Conservation (phyloP, 1,140 invertebrate genomes). For the Spodoptera frugiperda region DNA sequence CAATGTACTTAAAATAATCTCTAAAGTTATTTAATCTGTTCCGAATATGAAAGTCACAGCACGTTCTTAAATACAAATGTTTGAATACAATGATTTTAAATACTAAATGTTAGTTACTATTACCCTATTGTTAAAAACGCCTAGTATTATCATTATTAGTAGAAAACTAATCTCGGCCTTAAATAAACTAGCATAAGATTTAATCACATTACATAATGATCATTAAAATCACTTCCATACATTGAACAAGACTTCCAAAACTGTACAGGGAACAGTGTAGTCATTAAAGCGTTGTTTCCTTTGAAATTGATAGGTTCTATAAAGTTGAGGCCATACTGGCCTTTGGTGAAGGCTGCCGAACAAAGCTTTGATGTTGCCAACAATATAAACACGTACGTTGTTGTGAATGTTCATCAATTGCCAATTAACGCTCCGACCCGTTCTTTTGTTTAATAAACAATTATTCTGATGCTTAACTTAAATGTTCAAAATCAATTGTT, state of each 20-base stretch:
- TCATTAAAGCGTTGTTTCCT: slow-evolving; percentile 33
- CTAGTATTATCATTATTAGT: too few species aligned
- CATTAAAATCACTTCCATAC: neutral
- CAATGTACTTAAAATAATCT: too few species aligned
- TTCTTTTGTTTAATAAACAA: slow-evolving; percentile 39
- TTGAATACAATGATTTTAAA: too few species aligned
- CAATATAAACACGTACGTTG: slow-evolving; percentile 38
- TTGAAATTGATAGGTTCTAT: slow-evolving; percentile 41
- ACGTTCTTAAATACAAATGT: too few species aligned
- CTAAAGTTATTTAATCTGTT: too few species aligned
- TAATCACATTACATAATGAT: neutral
- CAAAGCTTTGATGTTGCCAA: slow-evolving; percentile 38
- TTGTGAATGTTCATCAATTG: slow-evolving; percentile 32
- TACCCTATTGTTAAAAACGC: too few species aligned
- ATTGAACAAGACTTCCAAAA: neutral
- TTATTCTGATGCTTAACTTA: slow-evolving; percentile 19
- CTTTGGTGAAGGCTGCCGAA: slow-evolving; percentile 18
- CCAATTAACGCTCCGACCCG: slow-evolving; percentile 31
- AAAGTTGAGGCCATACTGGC: slow-evolving; percentile 34
- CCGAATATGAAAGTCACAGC: too few species aligned
- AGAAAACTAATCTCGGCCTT: neutral
- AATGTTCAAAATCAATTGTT: slow-evolving; percentile 30
- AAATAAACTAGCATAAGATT: neutral
- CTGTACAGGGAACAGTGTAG: neutral
- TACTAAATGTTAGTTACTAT: too few species aligned